Conservation (phyloP, 2,797 vertebrate species). For the Darevskia nairensis region DNA sequence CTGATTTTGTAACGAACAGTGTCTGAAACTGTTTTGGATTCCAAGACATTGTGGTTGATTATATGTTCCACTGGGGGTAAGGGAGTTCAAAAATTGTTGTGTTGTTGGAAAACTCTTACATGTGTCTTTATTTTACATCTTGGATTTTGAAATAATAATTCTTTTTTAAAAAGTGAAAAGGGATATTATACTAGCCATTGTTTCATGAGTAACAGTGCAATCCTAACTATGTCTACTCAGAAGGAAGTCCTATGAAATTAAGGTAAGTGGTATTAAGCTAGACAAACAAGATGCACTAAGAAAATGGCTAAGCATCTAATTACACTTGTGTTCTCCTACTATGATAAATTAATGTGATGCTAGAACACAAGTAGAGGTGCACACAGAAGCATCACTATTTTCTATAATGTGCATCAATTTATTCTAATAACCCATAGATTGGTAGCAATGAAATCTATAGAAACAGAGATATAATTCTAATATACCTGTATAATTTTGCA, state of each 20-base stretch:
- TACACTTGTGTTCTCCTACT: background rate
- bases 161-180: background rate
- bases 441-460: no score
- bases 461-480: no score
- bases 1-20: background rate
- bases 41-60: background rate
- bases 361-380: no score
- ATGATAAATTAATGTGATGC: no score
- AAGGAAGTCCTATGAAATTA: no score
- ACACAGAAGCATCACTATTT: no score
- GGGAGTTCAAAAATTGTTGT: background rate
- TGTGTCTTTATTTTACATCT: background rate
- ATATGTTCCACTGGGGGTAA: background rate
- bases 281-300: background rate
- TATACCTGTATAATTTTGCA: no score
- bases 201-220: background rate
- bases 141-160: background rate
- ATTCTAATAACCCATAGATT: no score
- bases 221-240: no score
- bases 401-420: no score
- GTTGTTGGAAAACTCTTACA: background rate
- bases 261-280: no score
- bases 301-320: background rate
- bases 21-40: background rate
- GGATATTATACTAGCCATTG: background rate